Base-by-base conservation (phyloP, 1,140 invertebrate species). In the Nilaparvata lugens region DNA sequence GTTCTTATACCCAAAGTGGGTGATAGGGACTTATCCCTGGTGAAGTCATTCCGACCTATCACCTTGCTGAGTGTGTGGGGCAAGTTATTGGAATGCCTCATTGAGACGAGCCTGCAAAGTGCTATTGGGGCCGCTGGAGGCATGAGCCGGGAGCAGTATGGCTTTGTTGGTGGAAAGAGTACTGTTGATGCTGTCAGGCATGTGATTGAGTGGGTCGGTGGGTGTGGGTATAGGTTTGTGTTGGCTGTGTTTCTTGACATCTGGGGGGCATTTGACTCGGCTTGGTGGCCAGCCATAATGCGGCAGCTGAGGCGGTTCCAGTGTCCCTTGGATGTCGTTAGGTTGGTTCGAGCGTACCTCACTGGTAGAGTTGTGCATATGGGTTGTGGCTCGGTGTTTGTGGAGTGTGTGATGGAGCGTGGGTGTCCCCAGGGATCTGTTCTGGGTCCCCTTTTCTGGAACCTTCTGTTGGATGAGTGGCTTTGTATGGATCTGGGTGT, bases 191-290 rank as follows among this genome's bases (percentile, higher is more conserved):
- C 31, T 2, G 31, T 35, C 25, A 28, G 31, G 4, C 31, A 1
- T 4, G 31, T 35, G 4, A 35, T 35, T 35, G 4, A 35, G 2
- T 35, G 31, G 7, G 31, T 48, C 42, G 43, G 31, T 35, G 48
- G 45, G 23, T 24, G 45, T n/a, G 28, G n/a, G 2, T 18, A 31
- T 7, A 52, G 52, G n/a, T 59, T 40, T 24, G 48, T 52, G 6
- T 24, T 35, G 13, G 45, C 45, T 23, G 45, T 59, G 13, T 59
- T 59, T 21, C 23, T 59, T 13, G 58, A 59, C 16, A 59, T 59
- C 48, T 25, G 24, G 6, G 58, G 58, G 42, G 58, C 25, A 38
- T 59, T 59, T 38, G 58, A 59, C 48, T 52, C 38, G 19, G 58
- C 58, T 4, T 59, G 58, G 58, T 51, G 42, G 31, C 58, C 58